These are phyloP conservation scores for Phoxinus phoxinus DNA, from an alignment of 2,113 vertebrate species.

Conservation along the genomic window DNA sequence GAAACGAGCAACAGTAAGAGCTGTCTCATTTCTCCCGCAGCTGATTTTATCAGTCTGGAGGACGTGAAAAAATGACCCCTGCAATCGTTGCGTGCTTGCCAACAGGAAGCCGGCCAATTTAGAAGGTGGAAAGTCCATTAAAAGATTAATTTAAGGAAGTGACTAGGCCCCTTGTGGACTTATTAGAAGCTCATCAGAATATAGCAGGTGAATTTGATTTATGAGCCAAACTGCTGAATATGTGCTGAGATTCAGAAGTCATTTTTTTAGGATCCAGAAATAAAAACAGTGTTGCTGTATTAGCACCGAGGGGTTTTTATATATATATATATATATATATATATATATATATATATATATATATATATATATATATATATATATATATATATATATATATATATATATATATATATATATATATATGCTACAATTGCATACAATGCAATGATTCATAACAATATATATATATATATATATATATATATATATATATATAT, in stretches of 20 bases:
- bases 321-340: neutral
- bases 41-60: slow-evolving; percentile 76
- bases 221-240: slow-evolving; percentile 67
- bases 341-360: too few relatives aligned
- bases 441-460: too few relatives aligned
- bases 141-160: slow-evolving; percentile 81
- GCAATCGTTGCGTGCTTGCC: slow-evolving; percentile 72
- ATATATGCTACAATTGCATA: too few relatives aligned
- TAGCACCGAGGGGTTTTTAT: neutral
- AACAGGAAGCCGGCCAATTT: slow-evolving; percentile 65
- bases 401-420: too few relatives aligned
- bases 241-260: slow-evolving; percentile 56
- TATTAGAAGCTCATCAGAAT: slow-evolving; percentile 67
- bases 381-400: too few relatives aligned
- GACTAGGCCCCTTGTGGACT: slow-evolving; percentile 75
- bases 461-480: neutral
- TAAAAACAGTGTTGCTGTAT: neutral
- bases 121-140: slow-evolving; percentile 79
- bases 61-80: slow-evolving; percentile 77
- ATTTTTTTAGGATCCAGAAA: slow-evolving; percentile 28
- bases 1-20: slow-evolving; percentile 29
- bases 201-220: slow-evolving; percentile 72
- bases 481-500: neutral
- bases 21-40: slow-evolving; percentile 63
- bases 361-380: too few relatives aligned